These are phyloP conservation scores for Epinephelus lanceolatus DNA, from an alignment of 2,113 vertebrate genomes.

Conservation along the genomic window DNA sequence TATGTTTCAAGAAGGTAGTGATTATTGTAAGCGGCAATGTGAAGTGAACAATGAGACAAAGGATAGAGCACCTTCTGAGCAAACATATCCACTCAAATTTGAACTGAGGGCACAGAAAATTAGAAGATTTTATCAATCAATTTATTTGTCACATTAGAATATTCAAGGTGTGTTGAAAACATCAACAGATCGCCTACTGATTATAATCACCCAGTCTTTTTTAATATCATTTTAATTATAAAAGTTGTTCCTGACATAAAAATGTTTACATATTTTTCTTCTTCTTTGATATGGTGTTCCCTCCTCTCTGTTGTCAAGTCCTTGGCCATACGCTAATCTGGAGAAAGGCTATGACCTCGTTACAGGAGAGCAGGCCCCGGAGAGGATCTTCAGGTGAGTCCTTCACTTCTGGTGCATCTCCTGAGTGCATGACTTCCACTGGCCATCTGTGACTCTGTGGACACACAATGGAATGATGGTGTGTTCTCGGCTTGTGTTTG, in stretches of 20 bases:
- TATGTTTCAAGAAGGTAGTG: too few species aligned
- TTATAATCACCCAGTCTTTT: too few species aligned
- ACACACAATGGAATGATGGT: background rate
- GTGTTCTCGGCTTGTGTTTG: constrained; percentile 33
- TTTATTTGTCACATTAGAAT: too few species aligned
- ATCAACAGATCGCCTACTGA: too few species aligned
- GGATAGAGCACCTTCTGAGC: too few species aligned
- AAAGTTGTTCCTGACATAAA: background rate
- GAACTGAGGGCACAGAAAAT: too few species aligned
- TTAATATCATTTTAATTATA: background rate
- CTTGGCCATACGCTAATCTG: constrained; percentile 97
- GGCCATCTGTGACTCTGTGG: constrained; percentile 56
- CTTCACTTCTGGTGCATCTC: constrained; percentile 34
- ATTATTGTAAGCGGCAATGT: too few species aligned
- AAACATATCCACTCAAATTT: too few species aligned
- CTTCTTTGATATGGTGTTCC: background rate
- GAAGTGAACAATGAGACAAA: too few species aligned
- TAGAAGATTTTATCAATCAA: too few species aligned
- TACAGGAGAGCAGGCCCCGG: constrained; percentile 95
- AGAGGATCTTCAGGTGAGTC: constrained; percentile 97
- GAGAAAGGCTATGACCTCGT: constrained; percentile 97
- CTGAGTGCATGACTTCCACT: constrained; percentile 26
- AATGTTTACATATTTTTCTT: background rate
- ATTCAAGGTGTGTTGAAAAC: too few species aligned
- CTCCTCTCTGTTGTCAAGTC: constrained; percentile 79